These are phyloP conservation scores for Poecilia velifera DNA, from an alignment of 2,797 vertebrate species.

Conservation along the genomic window DNA sequence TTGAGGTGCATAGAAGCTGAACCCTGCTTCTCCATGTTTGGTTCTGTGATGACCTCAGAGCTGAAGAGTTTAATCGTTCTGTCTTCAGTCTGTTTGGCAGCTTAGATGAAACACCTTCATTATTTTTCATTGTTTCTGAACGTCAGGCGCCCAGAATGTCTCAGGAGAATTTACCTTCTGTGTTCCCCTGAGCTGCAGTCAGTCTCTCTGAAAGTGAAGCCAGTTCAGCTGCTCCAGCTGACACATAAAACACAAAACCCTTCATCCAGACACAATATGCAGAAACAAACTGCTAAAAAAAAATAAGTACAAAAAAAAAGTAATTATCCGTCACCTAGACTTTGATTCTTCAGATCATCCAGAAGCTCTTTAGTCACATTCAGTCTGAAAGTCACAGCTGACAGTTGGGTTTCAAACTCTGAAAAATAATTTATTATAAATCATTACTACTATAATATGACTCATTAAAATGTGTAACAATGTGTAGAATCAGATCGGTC, in stretches of 20 bases:
- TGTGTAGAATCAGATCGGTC: not conserved
- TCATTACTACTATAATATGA: not conserved
- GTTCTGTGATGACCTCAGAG: too few species aligned
- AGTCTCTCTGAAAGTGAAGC: constrained; percentile 12
- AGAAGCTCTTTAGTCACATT: constrained; percentile 5
- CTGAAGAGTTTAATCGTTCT: not conserved
- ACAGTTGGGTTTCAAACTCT: not conserved
- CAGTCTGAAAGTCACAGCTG: constrained; percentile 13
- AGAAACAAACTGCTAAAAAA: not conserved
- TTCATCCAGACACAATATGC: not conserved
- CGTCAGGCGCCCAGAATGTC: not conserved
- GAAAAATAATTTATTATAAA: not conserved
- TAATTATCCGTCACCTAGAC: constrained; percentile 7
- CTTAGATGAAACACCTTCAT: not conserved
- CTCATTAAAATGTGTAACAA: not conserved
- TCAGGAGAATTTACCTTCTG: constrained; percentile 7
- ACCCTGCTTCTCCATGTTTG: too few species aligned
- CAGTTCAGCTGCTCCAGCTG: constrained; percentile 10
- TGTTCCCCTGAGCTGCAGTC: not conserved
- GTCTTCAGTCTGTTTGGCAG: constrained; percentile 12
- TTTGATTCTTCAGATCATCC: constrained; percentile 10
- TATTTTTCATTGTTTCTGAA: not conserved
- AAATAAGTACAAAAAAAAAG: not conserved
- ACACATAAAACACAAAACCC: not conserved
- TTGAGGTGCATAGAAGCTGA: too few species aligned